Base-by-base conservation (phyloP, 2,888 invertebrate species). In the Callosobruchus maculatus region DNA sequence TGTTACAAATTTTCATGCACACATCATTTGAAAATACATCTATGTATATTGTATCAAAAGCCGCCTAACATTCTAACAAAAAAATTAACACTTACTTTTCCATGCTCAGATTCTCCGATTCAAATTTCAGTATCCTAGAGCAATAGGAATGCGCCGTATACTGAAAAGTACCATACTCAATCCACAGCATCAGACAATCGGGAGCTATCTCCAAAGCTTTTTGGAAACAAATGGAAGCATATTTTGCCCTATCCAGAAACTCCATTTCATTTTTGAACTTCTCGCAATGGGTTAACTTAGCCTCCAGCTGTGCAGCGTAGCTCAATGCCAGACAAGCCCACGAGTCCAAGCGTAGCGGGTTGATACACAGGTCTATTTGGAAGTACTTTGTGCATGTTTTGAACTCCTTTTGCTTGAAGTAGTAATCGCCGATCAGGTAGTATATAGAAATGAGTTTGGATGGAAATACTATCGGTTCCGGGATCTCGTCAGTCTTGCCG, bases 301-400 rank as follows among this genome's bases (percentile, higher is more conserved):
- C 93, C 82, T 96, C 96, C 73, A 97, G 89, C 82, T 92, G 91
- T 74, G 94, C 91, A 2, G 91, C 92, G 83, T 93, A 93, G 0
- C 94, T 92, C 76, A 98, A 88, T 0, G 97, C 96, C 85, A 97
- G 91, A 73, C 95, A 94, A 0, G 97, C 97, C 98, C 98, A 98
- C 0, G 98, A 95, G 87, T 97, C 96, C 75, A 97, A 90, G 72
- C 97, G 90, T 72, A 90, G 88, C 0, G 93, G 94, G 86, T 94
- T 94, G 31, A 95, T 89, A 77, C 95, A 93, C 22, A 98, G 88
- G 87, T 98, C 98, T 80, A 93, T 88, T 73, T 93, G 90, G 84
- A 96, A 97, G 86, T 93, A 96, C 82, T 93, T 93, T 1, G 94
- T 90, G 18, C 96, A 94, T 83, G 83, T 78, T 30, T 88, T 87